These are phyloP conservation scores for Amphiura filiformis DNA, from an alignment of 35 echinoderm and acorn worm genomes.

Conservation along the genomic window DNA sequence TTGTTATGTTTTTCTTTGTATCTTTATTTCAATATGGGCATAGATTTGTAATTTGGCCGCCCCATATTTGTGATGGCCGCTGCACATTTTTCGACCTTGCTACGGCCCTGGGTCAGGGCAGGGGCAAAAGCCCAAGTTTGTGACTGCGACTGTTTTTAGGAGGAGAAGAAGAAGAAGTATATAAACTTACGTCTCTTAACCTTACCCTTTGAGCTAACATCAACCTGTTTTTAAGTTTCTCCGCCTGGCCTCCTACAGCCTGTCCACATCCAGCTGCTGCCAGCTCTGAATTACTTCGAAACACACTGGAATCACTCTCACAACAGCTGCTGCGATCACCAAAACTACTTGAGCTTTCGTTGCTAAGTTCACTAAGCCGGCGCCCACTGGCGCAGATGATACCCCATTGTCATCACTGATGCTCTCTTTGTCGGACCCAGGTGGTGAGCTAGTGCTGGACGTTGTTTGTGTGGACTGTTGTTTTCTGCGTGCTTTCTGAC, in stretches of 20 bases:
- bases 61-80: no score
- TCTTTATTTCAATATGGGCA: no score
- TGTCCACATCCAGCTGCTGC: neutral
- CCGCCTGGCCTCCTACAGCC: neutral
- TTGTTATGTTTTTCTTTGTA: no score
- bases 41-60: no score
- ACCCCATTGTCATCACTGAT: conserved; percentile 38
- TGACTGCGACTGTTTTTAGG: no score
- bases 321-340: conserved; percentile 71
- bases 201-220: conserved; percentile 51
- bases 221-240: conserved; percentile 55
- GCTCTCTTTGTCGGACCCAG: conserved; percentile 67
- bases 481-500: conserved; percentile 55
- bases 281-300: conserved; percentile 46
- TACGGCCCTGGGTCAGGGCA: no score
- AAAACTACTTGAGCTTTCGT: conserved; percentile 72
- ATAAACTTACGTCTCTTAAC: no score
- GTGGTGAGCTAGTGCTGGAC: conserved; percentile 28
- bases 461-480: conserved; percentile 78
- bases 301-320: conserved; percentile 84
- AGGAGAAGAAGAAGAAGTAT: no score
- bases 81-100: no score
- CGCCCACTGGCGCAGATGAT: conserved; percentile 80
- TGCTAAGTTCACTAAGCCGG: conserved; percentile 58
- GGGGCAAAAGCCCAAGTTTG: no score